phyloP scores from a whole-genome alignment of 2,888 invertebrate genomes.

The Drosophila phalerata region DNA sequence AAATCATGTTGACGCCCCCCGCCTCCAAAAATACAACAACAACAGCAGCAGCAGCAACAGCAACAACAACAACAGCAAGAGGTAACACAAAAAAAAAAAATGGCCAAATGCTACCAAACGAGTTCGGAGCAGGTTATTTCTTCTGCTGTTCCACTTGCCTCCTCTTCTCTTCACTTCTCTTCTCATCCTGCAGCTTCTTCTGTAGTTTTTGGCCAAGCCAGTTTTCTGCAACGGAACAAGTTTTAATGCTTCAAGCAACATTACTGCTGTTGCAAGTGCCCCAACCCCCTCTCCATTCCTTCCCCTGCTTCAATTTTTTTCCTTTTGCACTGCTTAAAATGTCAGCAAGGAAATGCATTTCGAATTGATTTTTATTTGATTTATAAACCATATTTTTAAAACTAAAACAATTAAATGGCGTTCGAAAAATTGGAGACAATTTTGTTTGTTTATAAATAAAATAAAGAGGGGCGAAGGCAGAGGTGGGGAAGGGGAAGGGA shows the following conservation, averaged over 20 bases:
- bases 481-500: neutral
- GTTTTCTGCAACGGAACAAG: constrained; percentile 49
- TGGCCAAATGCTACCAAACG: constrained; percentile 75
- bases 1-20: constrained; percentile 75
- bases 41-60: constrained; percentile 7
- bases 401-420: constrained; percentile 71
- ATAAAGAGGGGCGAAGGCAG: neutral
- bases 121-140: constrained; percentile 69
- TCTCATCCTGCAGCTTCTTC: constrained; percentile 19
- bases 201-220: constrained; percentile 58
- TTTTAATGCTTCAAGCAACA: constrained; percentile 31
- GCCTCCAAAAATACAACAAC: constrained; percentile 30
- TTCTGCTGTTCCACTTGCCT: neutral
- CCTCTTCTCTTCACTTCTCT: neutral
- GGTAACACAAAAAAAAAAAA: constrained; percentile 14
- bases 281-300: neutral
- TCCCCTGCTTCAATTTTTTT: accelerated
- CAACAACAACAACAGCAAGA: constrained; percentile 9
- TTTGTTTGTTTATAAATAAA: constrained; percentile 75
- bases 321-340: constrained; percentile 27
- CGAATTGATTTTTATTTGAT: constrained; percentile 71
- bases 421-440: constrained; percentile 24
- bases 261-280: constrained; percentile 20
- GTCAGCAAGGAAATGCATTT: constrained; percentile 68
- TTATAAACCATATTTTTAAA: constrained; percentile 46